A percentile compares a stretch with the other conserved stretches of the same genome.
Evolutionary conservation across 1,140 invertebrate species (phyloP).

Genomic region (Paracyclopina nana): DNA sequence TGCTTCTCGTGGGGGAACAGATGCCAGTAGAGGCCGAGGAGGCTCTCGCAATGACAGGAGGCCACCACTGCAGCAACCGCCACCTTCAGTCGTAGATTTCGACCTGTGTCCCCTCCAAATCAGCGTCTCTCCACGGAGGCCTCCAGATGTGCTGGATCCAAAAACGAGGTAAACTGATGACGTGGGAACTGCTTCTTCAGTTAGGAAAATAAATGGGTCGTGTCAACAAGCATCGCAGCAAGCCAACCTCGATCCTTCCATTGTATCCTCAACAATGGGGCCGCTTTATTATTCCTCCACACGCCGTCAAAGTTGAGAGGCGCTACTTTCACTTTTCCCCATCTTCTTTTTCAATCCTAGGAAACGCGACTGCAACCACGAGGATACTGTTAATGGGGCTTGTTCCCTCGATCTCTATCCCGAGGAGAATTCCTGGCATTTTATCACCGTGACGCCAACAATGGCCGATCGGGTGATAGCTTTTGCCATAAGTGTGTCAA

Average conservation of each 20-base stretch:
- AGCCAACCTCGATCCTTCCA: too few relatives aligned
- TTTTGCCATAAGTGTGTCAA: constrained; percentile 2
- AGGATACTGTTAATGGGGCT: background rate
- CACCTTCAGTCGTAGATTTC: too few relatives aligned
- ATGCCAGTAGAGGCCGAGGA: background rate
- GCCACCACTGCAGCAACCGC: too few relatives aligned
- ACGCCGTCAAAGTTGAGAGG: too few relatives aligned
- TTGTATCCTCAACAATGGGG: too few relatives aligned
- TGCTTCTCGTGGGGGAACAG: background rate
- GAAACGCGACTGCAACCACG: background rate
- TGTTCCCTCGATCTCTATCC: background rate
- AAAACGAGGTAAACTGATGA: background rate
- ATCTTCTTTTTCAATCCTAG: background rate
- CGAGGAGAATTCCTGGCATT: constrained; percentile 3
- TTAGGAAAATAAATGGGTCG: too few relatives aligned
- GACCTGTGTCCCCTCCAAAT: background rate
- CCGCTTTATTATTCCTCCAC: too few relatives aligned
- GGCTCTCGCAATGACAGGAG: background rate
- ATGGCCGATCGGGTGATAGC: background rate
- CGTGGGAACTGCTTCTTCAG: too few relatives aligned
- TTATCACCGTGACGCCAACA: constrained; percentile 2
- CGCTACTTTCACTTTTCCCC: background rate
- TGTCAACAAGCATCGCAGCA: too few relatives aligned
- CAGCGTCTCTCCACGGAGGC: background rate
- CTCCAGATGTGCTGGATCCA: background rate